Conservation (phyloP, 2,888 invertebrate species). For the Torymus auratus region DNA sequence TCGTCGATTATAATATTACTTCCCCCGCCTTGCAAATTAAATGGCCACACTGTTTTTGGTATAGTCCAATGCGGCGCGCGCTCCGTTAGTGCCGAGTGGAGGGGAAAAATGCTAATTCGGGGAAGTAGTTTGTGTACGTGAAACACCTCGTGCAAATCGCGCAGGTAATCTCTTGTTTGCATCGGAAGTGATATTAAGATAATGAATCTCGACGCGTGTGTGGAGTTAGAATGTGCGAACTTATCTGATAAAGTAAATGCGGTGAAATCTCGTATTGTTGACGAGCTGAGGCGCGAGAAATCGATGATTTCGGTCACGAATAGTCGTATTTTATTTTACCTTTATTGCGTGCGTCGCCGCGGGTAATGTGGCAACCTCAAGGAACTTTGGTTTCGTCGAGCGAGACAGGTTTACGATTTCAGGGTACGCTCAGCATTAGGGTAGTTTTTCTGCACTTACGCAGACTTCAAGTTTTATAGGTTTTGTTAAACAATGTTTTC, state of each 20-base stretch:
- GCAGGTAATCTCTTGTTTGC: conserved; percentile 21
- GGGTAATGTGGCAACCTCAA: too few species aligned
- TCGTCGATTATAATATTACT: conserved; percentile 53
- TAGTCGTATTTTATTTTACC: not conserved
- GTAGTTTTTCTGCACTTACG: too few species aligned
- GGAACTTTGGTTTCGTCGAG: too few species aligned
- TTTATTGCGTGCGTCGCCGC: too few species aligned
- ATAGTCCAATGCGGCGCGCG: too few species aligned
- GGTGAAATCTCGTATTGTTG: not conserved
- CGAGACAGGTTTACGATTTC: too few species aligned
- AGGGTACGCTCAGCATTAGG: too few species aligned
- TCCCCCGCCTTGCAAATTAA: not conserved
- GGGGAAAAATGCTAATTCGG: conserved; percentile 38
- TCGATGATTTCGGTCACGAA: too few species aligned
- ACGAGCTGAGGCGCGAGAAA: not conserved
- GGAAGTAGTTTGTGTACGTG: conserved; percentile 30
- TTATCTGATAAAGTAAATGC: not conserved
- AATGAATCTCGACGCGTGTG: conserved; percentile 4
- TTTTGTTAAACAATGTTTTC: too few species aligned
- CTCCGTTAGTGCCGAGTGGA: too few species aligned
- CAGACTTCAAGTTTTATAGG: too few species aligned
- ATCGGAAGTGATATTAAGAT: conserved; percentile 12
- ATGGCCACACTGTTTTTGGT: too few species aligned
- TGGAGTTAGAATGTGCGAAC: conserved; percentile 1
- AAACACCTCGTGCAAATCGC: conserved; percentile 3